Evolutionary conservation across 2,888 invertebrate species (phyloP).

Genomic region (Cosmorhoe ocellata): DNA sequence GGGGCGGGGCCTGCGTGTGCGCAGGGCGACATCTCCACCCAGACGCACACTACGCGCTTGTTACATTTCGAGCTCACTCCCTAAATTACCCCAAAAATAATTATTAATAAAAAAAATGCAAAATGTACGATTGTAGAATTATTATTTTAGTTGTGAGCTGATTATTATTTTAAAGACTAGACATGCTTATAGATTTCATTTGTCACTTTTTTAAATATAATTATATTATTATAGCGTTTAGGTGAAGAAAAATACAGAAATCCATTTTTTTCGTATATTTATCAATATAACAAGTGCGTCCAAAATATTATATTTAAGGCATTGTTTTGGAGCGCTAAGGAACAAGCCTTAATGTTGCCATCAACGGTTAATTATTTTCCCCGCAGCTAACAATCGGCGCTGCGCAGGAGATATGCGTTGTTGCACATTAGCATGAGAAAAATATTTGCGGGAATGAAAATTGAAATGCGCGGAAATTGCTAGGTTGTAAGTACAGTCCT

Average conservation of each 20-base stretch:
- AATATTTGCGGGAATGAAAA: slow-evolving; percentile 45
- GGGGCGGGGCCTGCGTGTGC: slow-evolving; percentile 74
- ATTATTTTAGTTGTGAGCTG: too few species aligned
- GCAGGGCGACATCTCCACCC: slow-evolving; percentile 75
- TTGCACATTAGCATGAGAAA: slow-evolving; percentile 46
- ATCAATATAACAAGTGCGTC: too few species aligned
- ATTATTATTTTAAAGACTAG: too few species aligned
- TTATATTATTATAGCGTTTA: too few species aligned
- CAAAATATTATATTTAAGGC: too few species aligned
- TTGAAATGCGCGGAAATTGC: slow-evolving; percentile 26
- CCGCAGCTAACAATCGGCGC: slow-evolving; percentile 18
- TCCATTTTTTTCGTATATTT: neutral
- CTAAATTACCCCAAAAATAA: slow-evolving; percentile 2
- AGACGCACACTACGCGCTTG: slow-evolving; percentile 40
- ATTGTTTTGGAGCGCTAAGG: slow-evolving; percentile 1
- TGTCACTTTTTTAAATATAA: too few species aligned
- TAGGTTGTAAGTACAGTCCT: slow-evolving; percentile 21
- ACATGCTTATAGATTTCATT: too few species aligned
- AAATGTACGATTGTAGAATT: too few species aligned
- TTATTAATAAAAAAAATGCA: too few species aligned
- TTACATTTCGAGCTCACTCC: slow-evolving; percentile 3
- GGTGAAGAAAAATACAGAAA: too few species aligned
- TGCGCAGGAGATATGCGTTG: slow-evolving; percentile 45
- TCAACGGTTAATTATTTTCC: slow-evolving; percentile 53
- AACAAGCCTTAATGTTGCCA: slow-evolving; percentile 56